A percentile compares a stretch with the other conserved stretches of the same genome.
Conservation (phyloP, 2,888 invertebrate species). For the Drosophila acutilabella region DNA sequence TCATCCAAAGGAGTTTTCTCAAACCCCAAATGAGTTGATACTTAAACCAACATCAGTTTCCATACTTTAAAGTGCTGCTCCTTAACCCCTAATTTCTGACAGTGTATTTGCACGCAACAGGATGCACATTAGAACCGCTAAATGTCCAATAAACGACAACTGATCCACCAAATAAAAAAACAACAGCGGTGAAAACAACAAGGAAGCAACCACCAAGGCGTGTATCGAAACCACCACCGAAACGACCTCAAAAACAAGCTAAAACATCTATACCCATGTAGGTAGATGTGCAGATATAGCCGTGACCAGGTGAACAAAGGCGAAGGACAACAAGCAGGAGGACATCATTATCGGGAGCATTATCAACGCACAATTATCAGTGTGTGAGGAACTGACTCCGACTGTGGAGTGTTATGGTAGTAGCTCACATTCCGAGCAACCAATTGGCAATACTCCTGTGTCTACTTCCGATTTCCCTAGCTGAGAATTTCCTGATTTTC, state of each 20-base stretch:
- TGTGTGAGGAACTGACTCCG: slow-evolving; percentile 52
- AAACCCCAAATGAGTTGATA: too few species aligned
- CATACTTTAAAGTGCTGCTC: too few species aligned
- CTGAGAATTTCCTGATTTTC: not conserved
- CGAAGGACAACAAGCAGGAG: slow-evolving; percentile 27
- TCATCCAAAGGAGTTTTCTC: too few species aligned
- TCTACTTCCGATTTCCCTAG: not conserved
- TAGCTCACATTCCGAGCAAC: not conserved
- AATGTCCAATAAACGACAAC: slow-evolving; percentile 59
- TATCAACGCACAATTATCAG: slow-evolving; percentile 77
- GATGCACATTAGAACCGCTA: slow-evolving; percentile 77
- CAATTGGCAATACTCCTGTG: too few species aligned
- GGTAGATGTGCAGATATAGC: not conserved
- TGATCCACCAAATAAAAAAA: not conserved
- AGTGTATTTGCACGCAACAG: slow-evolving; percentile 62
- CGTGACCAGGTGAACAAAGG: slow-evolving; percentile 37
- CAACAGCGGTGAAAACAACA: not conserved
- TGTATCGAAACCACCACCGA: slow-evolving; percentile 43
- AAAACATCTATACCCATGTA: too few species aligned
- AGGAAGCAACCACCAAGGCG: slow-evolving; percentile 28
- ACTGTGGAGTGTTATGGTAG: not conserved
- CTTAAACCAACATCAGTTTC: too few species aligned
- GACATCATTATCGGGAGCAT: slow-evolving; percentile 57
- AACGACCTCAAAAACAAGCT: slow-evolving; percentile 31
- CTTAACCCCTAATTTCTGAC: not conserved